phyloP scores from a whole-genome alignment of 2,797 vertebrate species.

The Podarcis siculus region DNA sequence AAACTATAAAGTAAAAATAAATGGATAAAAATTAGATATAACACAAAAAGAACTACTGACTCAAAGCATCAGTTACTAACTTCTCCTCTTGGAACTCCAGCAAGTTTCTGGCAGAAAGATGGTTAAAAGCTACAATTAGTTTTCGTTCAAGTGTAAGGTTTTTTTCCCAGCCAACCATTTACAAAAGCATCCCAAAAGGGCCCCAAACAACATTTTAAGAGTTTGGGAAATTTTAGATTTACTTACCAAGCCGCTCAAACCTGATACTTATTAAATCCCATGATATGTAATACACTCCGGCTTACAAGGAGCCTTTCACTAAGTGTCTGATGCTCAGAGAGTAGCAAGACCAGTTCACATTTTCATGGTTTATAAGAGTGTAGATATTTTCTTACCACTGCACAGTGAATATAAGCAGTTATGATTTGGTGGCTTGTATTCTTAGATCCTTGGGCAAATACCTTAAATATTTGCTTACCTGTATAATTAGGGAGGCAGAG shows the following conservation, averaged over 20 bases:
- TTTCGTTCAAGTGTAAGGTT: constrained; percentile 53
- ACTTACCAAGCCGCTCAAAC: constrained; percentile 67
- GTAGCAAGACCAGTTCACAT: constrained; percentile 67
- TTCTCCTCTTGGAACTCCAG: constrained; percentile 31
- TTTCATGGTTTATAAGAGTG: constrained; percentile 59
- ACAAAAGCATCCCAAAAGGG: constrained; percentile 65
- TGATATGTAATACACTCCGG: constrained; percentile 69
- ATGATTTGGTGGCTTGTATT: neutral
- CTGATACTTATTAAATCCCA: constrained; percentile 73
- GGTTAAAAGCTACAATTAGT: constrained; percentile 62
- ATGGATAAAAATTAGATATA: constrained; percentile 41
- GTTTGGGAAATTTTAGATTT: constrained; percentile 72
- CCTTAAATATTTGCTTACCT: constrained; percentile 70
- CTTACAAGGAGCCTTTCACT: constrained; percentile 65
- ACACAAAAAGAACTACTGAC: constrained; percentile 52
- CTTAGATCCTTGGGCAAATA: constrained; percentile 19
- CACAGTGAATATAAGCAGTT: constrained; percentile 31
- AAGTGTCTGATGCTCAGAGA: constrained; percentile 62
- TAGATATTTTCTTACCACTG: constrained; percentile 59
- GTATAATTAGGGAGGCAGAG: constrained; percentile 92
- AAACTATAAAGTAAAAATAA: constrained; percentile 60
- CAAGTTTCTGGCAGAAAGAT: constrained; percentile 64
- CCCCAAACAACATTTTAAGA: constrained; percentile 72
- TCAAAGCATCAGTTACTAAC: constrained; percentile 52
- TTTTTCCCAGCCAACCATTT: constrained; percentile 70